Evolutionary conservation across 37 sponge, comb jelly and placozoan species (phyloP).

Genomic region (Ephydatia muelleri): DNA sequence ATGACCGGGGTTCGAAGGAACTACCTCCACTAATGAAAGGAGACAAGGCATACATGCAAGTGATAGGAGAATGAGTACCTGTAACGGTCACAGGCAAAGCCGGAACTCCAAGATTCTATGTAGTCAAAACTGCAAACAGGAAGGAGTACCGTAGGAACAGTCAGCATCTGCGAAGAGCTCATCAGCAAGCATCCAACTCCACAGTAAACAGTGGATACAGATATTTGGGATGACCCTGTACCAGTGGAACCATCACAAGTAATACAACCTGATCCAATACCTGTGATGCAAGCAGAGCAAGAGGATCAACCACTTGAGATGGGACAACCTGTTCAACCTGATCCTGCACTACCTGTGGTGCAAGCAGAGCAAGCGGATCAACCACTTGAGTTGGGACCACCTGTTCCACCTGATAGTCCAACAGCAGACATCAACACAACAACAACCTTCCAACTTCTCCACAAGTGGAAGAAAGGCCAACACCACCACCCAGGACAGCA

Average conservation of each 20-base stretch:
- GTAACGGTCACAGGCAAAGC: conserved; percentile 17
- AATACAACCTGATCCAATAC: background rate
- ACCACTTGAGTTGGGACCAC: too few species aligned
- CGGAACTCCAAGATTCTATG: conserved; percentile 21
- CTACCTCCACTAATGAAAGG: conserved; percentile 22
- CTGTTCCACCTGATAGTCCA: too few species aligned
- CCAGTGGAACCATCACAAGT: background rate
- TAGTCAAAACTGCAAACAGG: conserved; percentile 7
- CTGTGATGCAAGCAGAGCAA: background rate
- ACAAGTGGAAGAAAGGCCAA: background rate
- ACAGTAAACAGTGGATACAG: background rate
- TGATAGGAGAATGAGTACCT: background rate
- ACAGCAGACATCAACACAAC: background rate
- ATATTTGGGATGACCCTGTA: background rate
- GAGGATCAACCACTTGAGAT: background rate
- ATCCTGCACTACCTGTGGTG: too few species aligned
- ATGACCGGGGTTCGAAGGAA: conserved; percentile 17
- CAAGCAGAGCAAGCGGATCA: too few species aligned
- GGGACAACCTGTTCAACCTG: background rate
- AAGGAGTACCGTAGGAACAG: conserved; percentile 41
- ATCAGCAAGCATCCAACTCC: background rate
- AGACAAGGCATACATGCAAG: conserved; percentile 41
- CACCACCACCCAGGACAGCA: background rate
- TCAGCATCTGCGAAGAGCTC: background rate
- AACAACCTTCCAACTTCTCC: background rate